phyloP scores from a whole-genome alignment of 2,113 vertebrate species.

The western clawed frog (Xenopus tropicalis) region UCB_Xtro_10.0 CM004443.2:80513001-80513500 shows the following conservation, averaged over 20 bases:
- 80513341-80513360: conserved; percentile 43
- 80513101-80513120: not conserved
- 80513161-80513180: conserved; percentile 22
- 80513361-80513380: conserved; percentile 39
- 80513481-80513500: too few relatives aligned
- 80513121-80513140: not conserved
- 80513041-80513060: too few relatives aligned
- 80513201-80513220: conserved; percentile 50
- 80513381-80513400: conserved; percentile 38
- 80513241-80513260: conserved; percentile 54
- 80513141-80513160: not conserved
- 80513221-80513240: not conserved
- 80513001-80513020: too few relatives aligned
- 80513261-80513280: conserved; percentile 43
- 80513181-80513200: conserved; percentile 17
- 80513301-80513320: conserved; percentile 48
- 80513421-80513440: too few relatives aligned
- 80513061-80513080: too few relatives aligned
- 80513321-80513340: conserved; percentile 40
- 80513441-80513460: too few relatives aligned
- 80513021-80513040: too few relatives aligned
- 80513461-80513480: too few relatives aligned
- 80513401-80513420: conserved; percentile 40
- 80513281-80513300: conserved; percentile 53
- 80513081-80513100: too few relatives aligned